These are phyloP conservation scores for Gandaritis pyraliata DNA, from an alignment of 2,888 invertebrate species.

Conservation along the genomic window DNA sequence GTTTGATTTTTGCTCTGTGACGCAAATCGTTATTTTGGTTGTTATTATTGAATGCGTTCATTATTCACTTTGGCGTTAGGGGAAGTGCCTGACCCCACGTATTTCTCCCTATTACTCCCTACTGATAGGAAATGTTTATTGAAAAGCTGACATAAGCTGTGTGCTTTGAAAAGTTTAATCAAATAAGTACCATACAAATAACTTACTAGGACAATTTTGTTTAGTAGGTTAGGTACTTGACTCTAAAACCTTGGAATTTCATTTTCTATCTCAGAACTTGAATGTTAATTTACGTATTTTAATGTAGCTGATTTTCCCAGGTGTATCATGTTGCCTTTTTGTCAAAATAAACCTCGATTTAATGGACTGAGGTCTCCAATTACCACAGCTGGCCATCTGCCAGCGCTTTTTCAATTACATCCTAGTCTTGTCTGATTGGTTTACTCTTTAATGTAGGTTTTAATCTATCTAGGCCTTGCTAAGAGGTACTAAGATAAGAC, in stretches of 20 bases:
- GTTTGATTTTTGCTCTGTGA: constrained; percentile 24
- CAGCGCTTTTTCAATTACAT: constrained; percentile 31
- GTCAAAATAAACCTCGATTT: constrained; percentile 33
- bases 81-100: constrained; percentile 44
- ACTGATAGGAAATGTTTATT: constrained; percentile 42
- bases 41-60: constrained; percentile 51
- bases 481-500: not conserved
- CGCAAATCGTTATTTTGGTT: constrained; percentile 45
- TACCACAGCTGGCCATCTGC: constrained; percentile 32
- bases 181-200: not conserved
- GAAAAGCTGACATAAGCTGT: constrained; percentile 52
- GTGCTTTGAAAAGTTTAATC: constrained; percentile 41
- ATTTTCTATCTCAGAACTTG: constrained; percentile 3
- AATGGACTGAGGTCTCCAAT: constrained; percentile 35
- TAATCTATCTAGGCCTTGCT: constrained; percentile 13
- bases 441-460: constrained; percentile 26
- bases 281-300: constrained; percentile 14
- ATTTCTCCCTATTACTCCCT: constrained; percentile 31
- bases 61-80: constrained; percentile 37
- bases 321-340: constrained; percentile 34
- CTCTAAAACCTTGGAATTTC: not conserved
- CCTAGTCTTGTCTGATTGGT: constrained; percentile 32
- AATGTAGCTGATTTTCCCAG: constrained; percentile 25
- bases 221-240: not conserved
- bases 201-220: not conserved